Conservation (phyloP, 2,113 vertebrate genomes). For the Corythornis cristatus region DNA sequence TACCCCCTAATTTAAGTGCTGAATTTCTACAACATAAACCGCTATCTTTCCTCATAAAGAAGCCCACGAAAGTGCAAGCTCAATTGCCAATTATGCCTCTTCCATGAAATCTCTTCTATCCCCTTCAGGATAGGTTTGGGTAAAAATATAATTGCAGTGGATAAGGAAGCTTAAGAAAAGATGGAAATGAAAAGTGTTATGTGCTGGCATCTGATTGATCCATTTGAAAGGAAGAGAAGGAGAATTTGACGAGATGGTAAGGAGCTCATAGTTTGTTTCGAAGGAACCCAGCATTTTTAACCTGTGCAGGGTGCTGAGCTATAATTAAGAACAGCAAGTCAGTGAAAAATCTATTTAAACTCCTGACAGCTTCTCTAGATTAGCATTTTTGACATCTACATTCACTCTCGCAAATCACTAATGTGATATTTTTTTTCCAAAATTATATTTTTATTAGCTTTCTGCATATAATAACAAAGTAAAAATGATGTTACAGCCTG, state of each 20-base stretch:
- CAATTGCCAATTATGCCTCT: constrained; percentile 59
- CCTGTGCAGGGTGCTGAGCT: constrained; percentile 65
- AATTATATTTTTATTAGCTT: constrained; percentile 66
- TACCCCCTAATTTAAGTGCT: constrained; percentile 52
- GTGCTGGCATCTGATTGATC: constrained; percentile 70
- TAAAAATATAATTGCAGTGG: constrained; percentile 58
- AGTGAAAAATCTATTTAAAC: constrained; percentile 73
- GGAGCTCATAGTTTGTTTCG: constrained; percentile 47
- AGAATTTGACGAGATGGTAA: constrained; percentile 49
- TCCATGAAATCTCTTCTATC: constrained; percentile 66
- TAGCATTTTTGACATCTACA: constrained; percentile 71
- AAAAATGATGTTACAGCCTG: constrained; percentile 45
- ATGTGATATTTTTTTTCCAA: constrained; percentile 30
- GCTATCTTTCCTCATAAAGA: constrained; percentile 42
- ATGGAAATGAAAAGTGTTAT: constrained; percentile 65
- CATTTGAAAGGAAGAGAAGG: constrained; percentile 57
- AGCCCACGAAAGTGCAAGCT: constrained; percentile 23
- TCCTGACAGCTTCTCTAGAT: constrained; percentile 66
- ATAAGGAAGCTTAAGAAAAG: constrained; percentile 59
- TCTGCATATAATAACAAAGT: constrained; percentile 41
- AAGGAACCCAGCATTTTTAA: constrained; percentile 63
- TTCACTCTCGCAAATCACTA: constrained; percentile 64
- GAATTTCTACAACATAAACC: constrained; percentile 24
- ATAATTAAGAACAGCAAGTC: constrained; percentile 68
- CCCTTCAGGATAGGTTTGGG: constrained; percentile 54